These are phyloP conservation scores for Nomada fabriciana DNA, from an alignment of 2,888 invertebrate species.

Conservation along the genomic window DNA sequence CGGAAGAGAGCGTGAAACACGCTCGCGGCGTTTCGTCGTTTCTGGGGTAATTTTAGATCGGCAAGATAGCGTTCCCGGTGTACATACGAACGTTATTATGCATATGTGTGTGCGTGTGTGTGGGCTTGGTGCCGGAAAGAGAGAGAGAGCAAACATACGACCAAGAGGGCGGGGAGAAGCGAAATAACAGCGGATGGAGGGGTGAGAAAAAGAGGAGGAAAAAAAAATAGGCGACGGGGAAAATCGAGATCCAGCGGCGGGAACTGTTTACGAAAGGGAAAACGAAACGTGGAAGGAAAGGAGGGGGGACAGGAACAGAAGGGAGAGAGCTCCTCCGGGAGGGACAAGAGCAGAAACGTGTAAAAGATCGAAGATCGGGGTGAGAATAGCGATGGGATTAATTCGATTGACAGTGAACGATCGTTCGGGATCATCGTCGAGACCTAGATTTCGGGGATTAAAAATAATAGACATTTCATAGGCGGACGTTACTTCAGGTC, in stretches of 20 bases:
- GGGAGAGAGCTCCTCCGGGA: constrained; percentile 16
- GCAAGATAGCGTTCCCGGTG: constrained; percentile 79
- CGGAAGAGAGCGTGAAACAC: constrained; percentile 37
- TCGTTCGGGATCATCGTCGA: not conserved
- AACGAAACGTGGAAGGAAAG: constrained; percentile 32
- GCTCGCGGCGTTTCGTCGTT: constrained; percentile 73
- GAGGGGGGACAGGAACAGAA: not conserved
- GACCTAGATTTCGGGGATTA: constrained; percentile 15
- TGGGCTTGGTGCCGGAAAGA: constrained; percentile 25
- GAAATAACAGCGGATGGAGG: constrained; percentile 41
- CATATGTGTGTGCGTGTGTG: not conserved
- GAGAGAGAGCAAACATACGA: constrained; percentile 36
- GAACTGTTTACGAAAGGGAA: constrained; percentile 62
- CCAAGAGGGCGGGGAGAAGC: constrained; percentile 21
- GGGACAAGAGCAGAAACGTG: constrained; percentile 38
- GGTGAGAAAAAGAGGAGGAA: constrained; percentile 17
- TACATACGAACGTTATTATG: not conserved
- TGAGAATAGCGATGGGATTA: constrained; percentile 55
- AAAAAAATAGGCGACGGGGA: constrained; percentile 17
- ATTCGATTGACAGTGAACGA: constrained; percentile 35
- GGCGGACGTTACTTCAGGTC: not conserved
- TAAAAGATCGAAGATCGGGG: constrained; percentile 33
- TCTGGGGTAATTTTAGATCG: constrained; percentile 83
- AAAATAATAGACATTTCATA: not conserved
- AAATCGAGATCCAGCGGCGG: constrained; percentile 32